Evolutionary conservation across 2,113 vertebrate genomes (phyloP), one percentile per base, ranked within the genome.

Genomic region (Xenopus laevis): DNA sequence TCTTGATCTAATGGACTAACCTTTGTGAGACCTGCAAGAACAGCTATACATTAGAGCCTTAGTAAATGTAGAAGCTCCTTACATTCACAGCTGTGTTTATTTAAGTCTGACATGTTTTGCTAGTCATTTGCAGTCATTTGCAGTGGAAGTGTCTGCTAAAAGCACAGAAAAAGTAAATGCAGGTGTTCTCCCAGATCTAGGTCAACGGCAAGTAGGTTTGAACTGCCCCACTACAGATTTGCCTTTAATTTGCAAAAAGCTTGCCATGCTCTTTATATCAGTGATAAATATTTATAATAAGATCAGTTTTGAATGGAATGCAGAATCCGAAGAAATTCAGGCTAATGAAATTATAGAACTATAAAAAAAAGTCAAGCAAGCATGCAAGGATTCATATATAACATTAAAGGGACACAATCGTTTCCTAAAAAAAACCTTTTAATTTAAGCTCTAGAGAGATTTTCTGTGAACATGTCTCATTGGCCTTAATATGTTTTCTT

Each of bases 81-180:
- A 13, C 67, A 64, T 57, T 70, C 67, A 57, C 8, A 12, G 4
- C 18, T 30, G 23, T 77, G 74, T 77, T 77, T 64, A 70, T 57
- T 44, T 70, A 70, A 70, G n/a, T n/a, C 20, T 77, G 59, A 64
- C 74, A 77, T 77, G 67, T 70, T 77, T 46, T 77, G 59, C 61
- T 57, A 63, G 59, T 50, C 8, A 53, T 44, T 44, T 64, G 53
- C 61, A 63, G 59, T 50, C 8, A 53, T 44, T 44, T 64, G 53
- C 61, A 4, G 33, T 17, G 52, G 16, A 57, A 21, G 61, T 76
- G 59, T 76, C 66, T 64, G 66, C 65, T 30, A 52, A 53, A 50
- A 55, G 68, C 33, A 45, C 12, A 59, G 20, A 59, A 18, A 59
- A 70, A 45, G 18, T 69, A 46, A 62, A 66, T 58, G 13, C 65